A percentile compares a stretch with the other conserved stretches of the same genome.
Evolutionary conservation across 2,113 vertebrate species (phyloP).

Genomic region (Nibea albiflora): DNA sequence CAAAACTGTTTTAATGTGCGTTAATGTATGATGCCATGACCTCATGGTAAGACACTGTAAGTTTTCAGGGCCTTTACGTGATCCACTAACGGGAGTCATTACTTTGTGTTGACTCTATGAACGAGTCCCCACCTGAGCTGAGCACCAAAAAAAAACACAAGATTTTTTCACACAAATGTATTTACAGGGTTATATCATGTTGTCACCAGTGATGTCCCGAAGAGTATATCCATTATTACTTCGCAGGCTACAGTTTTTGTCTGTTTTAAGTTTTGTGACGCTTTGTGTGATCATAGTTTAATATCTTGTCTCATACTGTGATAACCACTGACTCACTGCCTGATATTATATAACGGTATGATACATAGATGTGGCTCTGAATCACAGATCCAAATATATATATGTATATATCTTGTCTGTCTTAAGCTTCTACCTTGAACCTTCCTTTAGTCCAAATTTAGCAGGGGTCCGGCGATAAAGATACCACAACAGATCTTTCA

Average conservation of each 20-base stretch:
- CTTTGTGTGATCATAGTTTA: background rate
- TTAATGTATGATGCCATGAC: background rate
- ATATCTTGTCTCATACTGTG: background rate
- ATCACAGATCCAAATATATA: slow-evolving; percentile 11
- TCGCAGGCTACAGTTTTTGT: background rate
- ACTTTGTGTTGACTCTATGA: background rate
- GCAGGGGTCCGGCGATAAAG: slow-evolving; percentile 57
- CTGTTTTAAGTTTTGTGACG: background rate
- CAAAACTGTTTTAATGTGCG: no score
- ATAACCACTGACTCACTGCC: background rate
- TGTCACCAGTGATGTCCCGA: background rate
- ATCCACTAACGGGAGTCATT: background rate
- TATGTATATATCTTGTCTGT: slow-evolving; percentile 12
- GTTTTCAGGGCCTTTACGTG: no score
- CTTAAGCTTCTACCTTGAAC: slow-evolving; percentile 32
- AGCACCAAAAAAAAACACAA: background rate
- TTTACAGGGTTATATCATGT: background rate
- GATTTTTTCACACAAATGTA: background rate
- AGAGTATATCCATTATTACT: background rate
- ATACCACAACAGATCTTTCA: slow-evolving; percentile 71
- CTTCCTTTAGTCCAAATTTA: slow-evolving; percentile 71
- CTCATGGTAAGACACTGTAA: no score
- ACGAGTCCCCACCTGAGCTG: background rate
- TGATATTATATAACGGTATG: slow-evolving; percentile 31
- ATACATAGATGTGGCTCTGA: background rate